These are phyloP conservation scores for Galerucella calmariensis DNA, from an alignment of 2,888 invertebrate species.

Conservation along the genomic window DNA sequence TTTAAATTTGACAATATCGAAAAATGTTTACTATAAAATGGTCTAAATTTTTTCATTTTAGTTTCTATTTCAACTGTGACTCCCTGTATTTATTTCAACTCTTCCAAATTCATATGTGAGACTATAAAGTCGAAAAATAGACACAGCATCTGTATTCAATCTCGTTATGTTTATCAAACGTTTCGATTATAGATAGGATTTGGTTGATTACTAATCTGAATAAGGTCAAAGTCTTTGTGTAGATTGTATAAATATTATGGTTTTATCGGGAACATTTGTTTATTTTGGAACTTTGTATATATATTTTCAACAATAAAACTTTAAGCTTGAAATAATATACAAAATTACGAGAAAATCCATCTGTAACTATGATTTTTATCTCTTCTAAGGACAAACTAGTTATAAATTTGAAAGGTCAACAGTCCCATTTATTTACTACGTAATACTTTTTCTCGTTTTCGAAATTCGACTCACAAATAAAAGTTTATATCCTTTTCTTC, in stretches of 20 bases:
- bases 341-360: not conserved
- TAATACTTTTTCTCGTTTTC: not conserved
- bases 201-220: slow-evolving; percentile 8
- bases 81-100: too few relatives aligned
- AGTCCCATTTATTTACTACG: too few relatives aligned
- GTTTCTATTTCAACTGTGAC: too few relatives aligned
- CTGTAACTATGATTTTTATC: too few relatives aligned
- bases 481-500: slow-evolving; percentile 25
- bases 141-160: slow-evolving; percentile 13
- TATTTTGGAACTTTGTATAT: not conserved
- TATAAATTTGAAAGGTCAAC: too few relatives aligned
- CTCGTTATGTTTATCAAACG: slow-evolving; percentile 11
- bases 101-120: too few relatives aligned
- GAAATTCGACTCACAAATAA: slow-evolving; percentile 14
- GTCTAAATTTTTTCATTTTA: too few relatives aligned
- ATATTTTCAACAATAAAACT: slow-evolving; percentile 1
- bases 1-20: too few relatives aligned
- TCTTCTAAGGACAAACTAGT: too few relatives aligned
- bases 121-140: not conserved
- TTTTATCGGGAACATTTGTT: not conserved
- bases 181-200: slow-evolving; percentile 9
- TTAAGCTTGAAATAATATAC: not conserved
- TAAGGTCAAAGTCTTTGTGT: slow-evolving; percentile 6
- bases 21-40: too few relatives aligned
- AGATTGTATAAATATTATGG: slow-evolving; percentile 12